Evolutionary conservation across 2,797 vertebrate species (phyloP), one percentile per base, ranked within the genome.

Genomic region (Leptodactylus fallax): DNA sequence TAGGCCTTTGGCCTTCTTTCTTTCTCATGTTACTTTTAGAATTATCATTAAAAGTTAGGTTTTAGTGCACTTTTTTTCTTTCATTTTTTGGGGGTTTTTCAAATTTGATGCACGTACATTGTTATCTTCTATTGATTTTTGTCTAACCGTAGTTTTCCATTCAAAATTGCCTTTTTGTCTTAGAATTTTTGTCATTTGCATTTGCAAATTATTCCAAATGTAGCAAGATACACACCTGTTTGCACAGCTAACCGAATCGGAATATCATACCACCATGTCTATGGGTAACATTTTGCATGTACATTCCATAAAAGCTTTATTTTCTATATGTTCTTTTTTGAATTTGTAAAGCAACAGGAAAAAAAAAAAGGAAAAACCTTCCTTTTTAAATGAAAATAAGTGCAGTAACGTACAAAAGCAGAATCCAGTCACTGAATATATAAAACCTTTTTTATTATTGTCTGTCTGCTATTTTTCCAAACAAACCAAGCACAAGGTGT

Each of bases 401-500:
- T 63, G 45, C 71, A 85, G 58, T 53, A 49, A 65, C 13, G 63
- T 85, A 77, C 72, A 85, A 63, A 77, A 61, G 71, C 36, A 58
- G 55, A 84, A 76, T 47, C 82, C 69, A 85, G 53, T 77, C 47
- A 51, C 9, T 25, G 17, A 85, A 85, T 69, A 27, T 51, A 85
- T 25, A 77, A 77, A 85, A 61, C 36, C 23, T 72, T 60, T 77
- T 77, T 63, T 23, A 71, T 84, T 71, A 84, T 84, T 84, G 82
- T 84, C 82, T 84, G 53, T 83, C 69, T 84, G 74, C 36, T 77
- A 77, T 85, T 85, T 77, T 65, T 85, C 72, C 83, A 85, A 85
- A 85, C 83, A 85, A 85, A 76, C 83, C 45, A 85, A 53, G 83
- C 83, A 77, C 72, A 85, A 78, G 83, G 83, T 85, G 72, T 65